Evolutionary conservation across 2,113 vertebrate genomes (phyloP).

Genomic region (Mormyrus lacerda): DNA sequence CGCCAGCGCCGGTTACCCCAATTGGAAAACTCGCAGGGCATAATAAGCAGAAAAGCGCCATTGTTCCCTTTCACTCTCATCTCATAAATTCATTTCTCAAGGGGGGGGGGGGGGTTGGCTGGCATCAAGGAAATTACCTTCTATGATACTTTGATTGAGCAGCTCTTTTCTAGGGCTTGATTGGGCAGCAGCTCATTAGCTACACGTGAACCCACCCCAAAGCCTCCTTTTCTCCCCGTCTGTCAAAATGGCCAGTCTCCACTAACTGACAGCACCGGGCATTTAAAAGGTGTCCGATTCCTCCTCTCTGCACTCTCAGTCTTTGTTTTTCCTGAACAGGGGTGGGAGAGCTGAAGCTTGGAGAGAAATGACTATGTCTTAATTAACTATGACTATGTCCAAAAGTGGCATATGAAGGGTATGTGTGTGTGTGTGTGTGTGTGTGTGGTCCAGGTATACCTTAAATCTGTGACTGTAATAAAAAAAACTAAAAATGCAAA

Average conservation of each 20-base stretch:
- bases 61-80: conserved; percentile 67
- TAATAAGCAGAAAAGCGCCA: conserved; percentile 79
- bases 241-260: conserved; percentile 39
- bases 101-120: conserved; percentile 38
- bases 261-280: conserved; percentile 29
- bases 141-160: conserved; percentile 58
- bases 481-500: no score
- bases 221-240: conserved; percentile 33
- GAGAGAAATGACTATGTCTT: conserved; percentile 33
- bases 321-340: conserved; percentile 24
- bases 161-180: conserved; percentile 38
- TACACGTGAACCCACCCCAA: conserved; percentile 40
- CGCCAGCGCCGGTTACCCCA: conserved; percentile 70
- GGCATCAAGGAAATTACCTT: conserved; percentile 62
- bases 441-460: conserved; percentile 43
- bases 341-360: conserved; percentile 30
- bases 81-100: conserved; percentile 65
- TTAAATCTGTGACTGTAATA: no score
- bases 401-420: conserved; percentile 81
- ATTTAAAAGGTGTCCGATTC: conserved; percentile 34
- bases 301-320: conserved; percentile 35
- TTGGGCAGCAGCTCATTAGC: conserved; percentile 61
- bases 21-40: conserved; percentile 74
- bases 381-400: conserved; percentile 27
- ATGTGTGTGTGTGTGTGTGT: conserved; percentile 70